Conservation (phyloP, 2,113 vertebrate species). For the Tiliqua scincoides region DNA sequence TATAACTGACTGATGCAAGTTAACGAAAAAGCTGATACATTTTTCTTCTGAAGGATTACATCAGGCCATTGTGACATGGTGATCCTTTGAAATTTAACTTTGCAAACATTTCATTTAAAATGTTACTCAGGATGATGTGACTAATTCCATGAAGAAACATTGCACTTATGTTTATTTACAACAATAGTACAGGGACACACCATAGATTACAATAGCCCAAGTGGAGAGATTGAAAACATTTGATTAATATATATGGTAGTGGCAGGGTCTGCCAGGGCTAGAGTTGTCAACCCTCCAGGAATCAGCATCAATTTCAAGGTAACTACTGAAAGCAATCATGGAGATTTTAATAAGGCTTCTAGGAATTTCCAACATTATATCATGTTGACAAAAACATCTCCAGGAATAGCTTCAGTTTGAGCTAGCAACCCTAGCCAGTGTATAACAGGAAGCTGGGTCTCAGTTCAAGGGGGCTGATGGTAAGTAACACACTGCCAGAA, state of each 20-base stretch:
- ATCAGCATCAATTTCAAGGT: no score
- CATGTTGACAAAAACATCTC: no score
- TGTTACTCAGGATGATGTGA: neutral
- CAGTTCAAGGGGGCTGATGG: neutral
- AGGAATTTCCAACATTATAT: neutral
- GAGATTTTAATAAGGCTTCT: neutral
- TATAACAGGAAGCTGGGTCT: neutral
- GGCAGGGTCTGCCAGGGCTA: neutral
- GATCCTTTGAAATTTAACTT: neutral
- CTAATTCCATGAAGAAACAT: neutral
- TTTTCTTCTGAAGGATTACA: rapidly evolving
- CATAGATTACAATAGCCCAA: neutral
- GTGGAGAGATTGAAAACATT: neutral
- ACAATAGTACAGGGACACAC: neutral
- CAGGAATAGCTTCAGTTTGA: no score
- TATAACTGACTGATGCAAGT: slow-evolving; percentile 5
- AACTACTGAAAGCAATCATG: no score
- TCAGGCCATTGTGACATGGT: rapidly evolving
- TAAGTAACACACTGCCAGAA: neutral
- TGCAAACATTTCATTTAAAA: rapidly evolving
- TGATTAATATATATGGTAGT: neutral
- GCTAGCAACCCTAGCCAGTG: neutral
- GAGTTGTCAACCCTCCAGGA: neutral
- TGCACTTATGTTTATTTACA: neutral
- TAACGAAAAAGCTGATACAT: rapidly evolving